Conservation (phyloP, 1,140 invertebrate genomes). For the Trachelipus rathkii region DNA sequence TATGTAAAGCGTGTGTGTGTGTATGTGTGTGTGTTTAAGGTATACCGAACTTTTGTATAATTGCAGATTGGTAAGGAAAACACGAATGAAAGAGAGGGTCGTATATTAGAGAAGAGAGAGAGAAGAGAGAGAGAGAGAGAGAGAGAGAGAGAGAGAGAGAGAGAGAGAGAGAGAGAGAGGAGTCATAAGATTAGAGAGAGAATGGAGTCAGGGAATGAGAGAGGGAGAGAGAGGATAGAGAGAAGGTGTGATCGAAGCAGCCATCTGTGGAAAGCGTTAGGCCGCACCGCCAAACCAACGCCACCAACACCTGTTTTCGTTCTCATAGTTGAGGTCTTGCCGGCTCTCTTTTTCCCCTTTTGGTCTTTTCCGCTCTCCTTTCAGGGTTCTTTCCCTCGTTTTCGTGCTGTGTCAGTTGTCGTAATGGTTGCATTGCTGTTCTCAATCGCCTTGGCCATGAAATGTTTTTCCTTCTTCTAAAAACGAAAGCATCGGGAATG, state of each 20-base stretch:
- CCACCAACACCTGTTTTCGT: conserved; percentile 38
- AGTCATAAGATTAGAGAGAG: not conserved
- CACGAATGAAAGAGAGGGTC: too few species aligned
- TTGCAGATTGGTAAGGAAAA: not conserved
- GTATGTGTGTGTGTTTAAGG: not conserved
- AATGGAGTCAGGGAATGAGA: not conserved
- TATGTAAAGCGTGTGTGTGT: too few species aligned
- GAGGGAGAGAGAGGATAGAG: not conserved
- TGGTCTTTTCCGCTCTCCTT: conserved; percentile 27
- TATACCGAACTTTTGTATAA: not conserved
- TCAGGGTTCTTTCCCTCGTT: conserved; percentile 25
- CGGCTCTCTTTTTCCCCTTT: conserved; percentile 27
- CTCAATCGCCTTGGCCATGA: conserved; percentile 1
- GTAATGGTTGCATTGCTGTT: not conserved
- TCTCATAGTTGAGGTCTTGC: conserved; percentile 39
- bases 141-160: not conserved
- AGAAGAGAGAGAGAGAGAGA: not conserved
- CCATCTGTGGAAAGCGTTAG: conserved; percentile 39
- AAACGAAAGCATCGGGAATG: not conserved
- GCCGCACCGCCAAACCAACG: conserved; percentile 34
- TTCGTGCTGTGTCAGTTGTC: conserved; percentile 28
- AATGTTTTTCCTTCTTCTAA: not conserved
- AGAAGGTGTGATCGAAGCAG: conserved; percentile 30
- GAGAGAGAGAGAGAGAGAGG: not conserved
- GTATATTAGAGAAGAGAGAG: not conserved